A percentile compares a stretch with the other conserved stretches of the same genome.
Conservation (phyloP, 2,888 invertebrate species). For the Portevinia maculata region DNA sequence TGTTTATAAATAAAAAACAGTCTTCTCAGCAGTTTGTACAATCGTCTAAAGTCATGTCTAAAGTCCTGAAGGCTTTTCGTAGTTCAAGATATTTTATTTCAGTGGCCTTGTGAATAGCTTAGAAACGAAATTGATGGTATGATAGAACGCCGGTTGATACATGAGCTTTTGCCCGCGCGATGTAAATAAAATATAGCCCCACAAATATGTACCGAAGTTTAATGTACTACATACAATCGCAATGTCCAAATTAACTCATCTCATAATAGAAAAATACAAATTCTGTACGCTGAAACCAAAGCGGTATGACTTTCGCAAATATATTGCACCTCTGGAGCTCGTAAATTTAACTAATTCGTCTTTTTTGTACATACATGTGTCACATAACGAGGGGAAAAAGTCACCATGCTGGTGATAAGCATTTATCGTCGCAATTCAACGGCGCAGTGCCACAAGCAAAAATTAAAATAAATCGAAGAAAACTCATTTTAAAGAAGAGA, state of each 20-base stretch:
- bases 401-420: conserved; percentile 30
- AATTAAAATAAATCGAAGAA: not conserved
- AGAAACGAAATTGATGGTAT: too few species aligned
- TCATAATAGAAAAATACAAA: conserved; percentile 14
- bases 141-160: too few species aligned
- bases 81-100: too few species aligned
- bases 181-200: too few species aligned
- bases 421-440: not conserved
- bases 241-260: not conserved
- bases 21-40: too few species aligned
- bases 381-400: not conserved
- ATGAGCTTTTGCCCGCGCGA: too few species aligned
- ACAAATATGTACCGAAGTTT: too few species aligned
- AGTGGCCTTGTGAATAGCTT: too few species aligned
- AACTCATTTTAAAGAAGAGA: not conserved
- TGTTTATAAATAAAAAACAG: too few species aligned
- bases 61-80: too few species aligned
- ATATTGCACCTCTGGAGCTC: conserved; percentile 16
- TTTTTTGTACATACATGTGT: not conserved
- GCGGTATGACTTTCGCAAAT: conserved; percentile 15
- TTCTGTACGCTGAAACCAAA: conserved; percentile 2
- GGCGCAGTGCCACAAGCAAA: not conserved
- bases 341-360: conserved; percentile 9
- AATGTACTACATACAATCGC: too few species aligned
- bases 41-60: too few species aligned